phyloP scores from a whole-genome alignment of 2,888 invertebrate species.

The Mimas tiliae region DNA sequence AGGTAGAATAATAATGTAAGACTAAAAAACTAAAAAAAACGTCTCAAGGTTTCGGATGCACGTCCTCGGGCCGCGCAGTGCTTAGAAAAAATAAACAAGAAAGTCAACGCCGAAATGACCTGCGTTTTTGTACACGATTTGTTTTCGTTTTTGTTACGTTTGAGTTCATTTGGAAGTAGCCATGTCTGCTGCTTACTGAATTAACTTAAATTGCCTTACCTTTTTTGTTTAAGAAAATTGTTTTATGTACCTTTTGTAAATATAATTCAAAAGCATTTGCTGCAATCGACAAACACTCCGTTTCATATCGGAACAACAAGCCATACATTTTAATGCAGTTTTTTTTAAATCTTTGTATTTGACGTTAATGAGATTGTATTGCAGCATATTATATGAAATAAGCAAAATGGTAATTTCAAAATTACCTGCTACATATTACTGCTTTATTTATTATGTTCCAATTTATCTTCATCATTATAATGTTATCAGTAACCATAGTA shows the following conservation, averaged over 20 bases:
- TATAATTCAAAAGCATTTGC: constrained; percentile 46
- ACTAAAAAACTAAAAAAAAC: constrained; percentile 63
- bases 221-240: constrained; percentile 67
- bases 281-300: constrained; percentile 44
- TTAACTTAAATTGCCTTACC: constrained; percentile 79
- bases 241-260: constrained; percentile 62
- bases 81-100: constrained; percentile 82
- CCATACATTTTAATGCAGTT: constrained; percentile 23
- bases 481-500: too few species aligned
- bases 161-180: constrained; percentile 84
- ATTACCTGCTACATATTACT: not conserved
- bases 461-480: too few species aligned
- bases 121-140: constrained; percentile 83
- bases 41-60: constrained; percentile 80
- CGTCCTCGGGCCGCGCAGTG: constrained; percentile 72
- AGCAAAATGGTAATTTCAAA: not conserved
- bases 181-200: constrained; percentile 82
- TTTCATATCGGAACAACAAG: constrained; percentile 35
- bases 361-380: not conserved
- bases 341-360: not conserved
- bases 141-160: constrained; percentile 83
- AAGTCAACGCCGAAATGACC: constrained; percentile 82
- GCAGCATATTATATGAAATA: not conserved
- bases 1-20: constrained; percentile 71
- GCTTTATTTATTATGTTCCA: not conserved